Evolutionary conservation across 2,113 vertebrate genomes (phyloP).

Genomic region (Pteronura brasiliensis): DNA sequence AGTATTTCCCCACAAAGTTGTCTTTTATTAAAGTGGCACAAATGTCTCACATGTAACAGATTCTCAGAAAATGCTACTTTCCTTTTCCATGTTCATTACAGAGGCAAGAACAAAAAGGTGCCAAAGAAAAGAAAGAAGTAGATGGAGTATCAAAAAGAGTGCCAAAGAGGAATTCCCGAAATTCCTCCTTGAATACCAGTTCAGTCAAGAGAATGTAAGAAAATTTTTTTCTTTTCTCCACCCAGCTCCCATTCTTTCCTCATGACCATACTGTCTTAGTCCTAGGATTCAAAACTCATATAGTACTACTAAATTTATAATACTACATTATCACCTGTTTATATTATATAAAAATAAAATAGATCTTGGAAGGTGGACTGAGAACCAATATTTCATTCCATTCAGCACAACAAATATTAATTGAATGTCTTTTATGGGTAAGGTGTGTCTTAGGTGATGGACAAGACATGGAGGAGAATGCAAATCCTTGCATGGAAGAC

Average conservation of each 20-base stretch:
- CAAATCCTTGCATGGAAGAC: neutral
- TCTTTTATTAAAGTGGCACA: neutral
- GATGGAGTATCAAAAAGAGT: neutral
- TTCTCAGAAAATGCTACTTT: neutral
- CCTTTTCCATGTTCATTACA: neutral
- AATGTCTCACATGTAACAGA: neutral
- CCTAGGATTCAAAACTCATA: neutral
- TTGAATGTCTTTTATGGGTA: neutral
- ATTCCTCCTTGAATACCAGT: neutral
- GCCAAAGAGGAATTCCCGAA: neutral
- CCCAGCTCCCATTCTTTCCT: neutral
- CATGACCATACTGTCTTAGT: neutral
- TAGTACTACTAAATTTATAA: neutral
- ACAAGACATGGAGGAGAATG: neutral
- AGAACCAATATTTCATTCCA: neutral
- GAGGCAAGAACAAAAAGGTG: slow-evolving; percentile 1
- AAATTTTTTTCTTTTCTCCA: neutral
- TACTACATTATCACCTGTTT: neutral
- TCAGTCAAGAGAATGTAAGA: neutral
- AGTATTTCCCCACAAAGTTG: neutral
- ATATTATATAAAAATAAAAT: neutral
- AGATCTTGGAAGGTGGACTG: neutral
- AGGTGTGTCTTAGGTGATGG: neutral
- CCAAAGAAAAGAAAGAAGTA: neutral
- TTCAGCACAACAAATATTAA: slow-evolving; percentile 25